Conservation (phyloP, 2,797 vertebrate genomes). For the Epinephelus malabaricus region DNA sequence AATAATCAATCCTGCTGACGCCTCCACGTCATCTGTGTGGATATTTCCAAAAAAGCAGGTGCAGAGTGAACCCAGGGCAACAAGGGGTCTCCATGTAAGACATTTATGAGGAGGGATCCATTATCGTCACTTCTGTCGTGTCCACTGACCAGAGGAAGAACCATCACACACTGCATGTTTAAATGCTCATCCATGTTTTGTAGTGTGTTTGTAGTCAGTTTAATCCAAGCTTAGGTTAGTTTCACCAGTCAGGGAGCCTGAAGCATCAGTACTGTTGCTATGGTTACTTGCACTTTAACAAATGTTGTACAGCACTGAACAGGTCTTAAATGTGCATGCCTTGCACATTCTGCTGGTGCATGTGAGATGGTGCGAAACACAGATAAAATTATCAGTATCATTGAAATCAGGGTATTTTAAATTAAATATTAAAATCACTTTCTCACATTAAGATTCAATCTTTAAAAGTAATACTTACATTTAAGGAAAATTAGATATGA, state of each 20-base stretch:
- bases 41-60: slow-evolving; percentile 37
- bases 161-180: background rate
- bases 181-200: background rate
- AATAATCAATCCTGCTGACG: slow-evolving; percentile 45
- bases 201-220: background rate
- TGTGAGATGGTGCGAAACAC: background rate
- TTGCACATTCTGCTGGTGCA: background rate
- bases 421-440: background rate
- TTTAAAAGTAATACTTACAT: background rate
- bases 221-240: background rate
- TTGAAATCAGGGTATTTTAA: background rate
- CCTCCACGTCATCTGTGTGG: slow-evolving; percentile 55
- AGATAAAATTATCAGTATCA: background rate
- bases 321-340: slow-evolving; percentile 9
- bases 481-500: background rate
- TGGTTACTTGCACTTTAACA: slow-evolving; percentile 48
- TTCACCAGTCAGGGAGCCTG: slow-evolving; percentile 10
- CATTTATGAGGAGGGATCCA: background rate
- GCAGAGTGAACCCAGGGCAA: background rate
- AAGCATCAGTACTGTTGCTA: slow-evolving; percentile 53
- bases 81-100: background rate
- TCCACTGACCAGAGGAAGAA: background rate
- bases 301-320: background rate
- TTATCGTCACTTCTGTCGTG: background rate
- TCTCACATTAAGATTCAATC: background rate